Percentiles rank a stretch among this genome's conserved stretches.
Evolutionary conservation across 2,113 vertebrate genomes (phyloP).

Genomic region (Phalacrocorax brasilianus): DNA sequence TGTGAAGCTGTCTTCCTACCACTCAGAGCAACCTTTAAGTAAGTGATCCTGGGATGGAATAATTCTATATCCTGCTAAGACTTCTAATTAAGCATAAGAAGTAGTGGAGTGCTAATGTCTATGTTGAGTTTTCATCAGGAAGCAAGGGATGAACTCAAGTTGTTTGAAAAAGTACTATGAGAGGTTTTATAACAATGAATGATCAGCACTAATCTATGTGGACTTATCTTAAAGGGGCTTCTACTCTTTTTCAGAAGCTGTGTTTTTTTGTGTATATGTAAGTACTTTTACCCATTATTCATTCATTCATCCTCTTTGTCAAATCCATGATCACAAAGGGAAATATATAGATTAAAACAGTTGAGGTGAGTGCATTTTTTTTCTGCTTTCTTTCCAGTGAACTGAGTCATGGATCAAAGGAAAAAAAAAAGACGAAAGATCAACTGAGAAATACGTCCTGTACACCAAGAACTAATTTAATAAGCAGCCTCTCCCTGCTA

Average conservation of each 20-base stretch:
- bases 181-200: neutral
- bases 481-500: conserved; percentile 65
- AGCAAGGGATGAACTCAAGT: neutral
- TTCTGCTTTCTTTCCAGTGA: neutral
- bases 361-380: neutral
- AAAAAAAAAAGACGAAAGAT: neutral
- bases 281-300: neutral
- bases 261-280: neutral
- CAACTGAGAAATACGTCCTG: conserved; percentile 44
- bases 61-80: neutral
- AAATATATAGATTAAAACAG: neutral
- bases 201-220: neutral
- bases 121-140: neutral
- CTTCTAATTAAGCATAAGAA: neutral
- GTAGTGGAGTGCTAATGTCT: neutral
- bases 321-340: neutral
- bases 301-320: neutral
- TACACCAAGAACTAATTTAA: conserved; percentile 68
- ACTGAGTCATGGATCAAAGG: neutral
- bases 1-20: neutral
- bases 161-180: neutral
- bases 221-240: neutral
- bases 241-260: neutral
- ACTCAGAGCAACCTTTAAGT: neutral
- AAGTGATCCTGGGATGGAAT: neutral